phyloP scores from a whole-genome alignment of 2,797 vertebrate species.

The Poliocrania exsul region DNA sequence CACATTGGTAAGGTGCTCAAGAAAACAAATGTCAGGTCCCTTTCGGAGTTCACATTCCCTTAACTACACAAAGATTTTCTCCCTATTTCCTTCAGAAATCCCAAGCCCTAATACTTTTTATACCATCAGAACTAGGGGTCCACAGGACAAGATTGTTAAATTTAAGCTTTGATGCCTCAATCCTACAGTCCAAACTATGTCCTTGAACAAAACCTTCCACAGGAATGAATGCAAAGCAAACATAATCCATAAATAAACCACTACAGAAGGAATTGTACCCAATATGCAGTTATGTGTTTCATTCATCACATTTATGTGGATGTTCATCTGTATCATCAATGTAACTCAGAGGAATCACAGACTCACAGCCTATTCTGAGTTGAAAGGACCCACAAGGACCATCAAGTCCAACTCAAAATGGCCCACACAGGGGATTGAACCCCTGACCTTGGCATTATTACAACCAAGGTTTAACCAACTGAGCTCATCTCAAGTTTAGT shows the following conservation, averaged over 20 bases:
- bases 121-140: neutral
- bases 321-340: neutral
- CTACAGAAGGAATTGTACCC: neutral
- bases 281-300: neutral
- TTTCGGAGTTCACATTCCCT: neutral
- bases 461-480: too few relatives aligned
- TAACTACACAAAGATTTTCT: neutral
- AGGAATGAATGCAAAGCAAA: neutral
- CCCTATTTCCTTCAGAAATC: neutral
- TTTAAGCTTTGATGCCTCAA: slow-evolving; percentile 2
- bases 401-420: too few relatives aligned
- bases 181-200: neutral
- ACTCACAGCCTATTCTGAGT: too few relatives aligned
- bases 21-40: neutral
- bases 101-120: neutral
- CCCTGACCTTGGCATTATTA: too few relatives aligned
- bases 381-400: too few relatives aligned
- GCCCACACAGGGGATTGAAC: too few relatives aligned
- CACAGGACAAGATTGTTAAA: neutral
- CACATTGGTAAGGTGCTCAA: neutral
- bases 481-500: neutral
- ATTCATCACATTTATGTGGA: neutral
- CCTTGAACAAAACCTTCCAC: neutral
- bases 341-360: neutral
- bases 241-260: neutral